Evolutionary conservation across 2,888 invertebrate genomes (phyloP), one percentile per base, ranked within the genome.

Genomic region (Megaustenia siamemsis): DNA sequence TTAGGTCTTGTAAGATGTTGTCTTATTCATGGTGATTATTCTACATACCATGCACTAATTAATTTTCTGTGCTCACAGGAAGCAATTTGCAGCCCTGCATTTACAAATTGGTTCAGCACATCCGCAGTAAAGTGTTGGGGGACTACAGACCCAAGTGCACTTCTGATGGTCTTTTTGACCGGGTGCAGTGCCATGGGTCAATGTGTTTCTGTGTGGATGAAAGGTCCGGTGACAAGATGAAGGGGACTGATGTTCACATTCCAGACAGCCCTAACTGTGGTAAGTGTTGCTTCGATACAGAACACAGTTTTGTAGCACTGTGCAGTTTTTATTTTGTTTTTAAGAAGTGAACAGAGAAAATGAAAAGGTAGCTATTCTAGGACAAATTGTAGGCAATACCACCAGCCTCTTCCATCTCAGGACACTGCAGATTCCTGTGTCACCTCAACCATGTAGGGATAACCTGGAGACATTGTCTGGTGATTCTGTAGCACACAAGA

Each of bases 141-240:
- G 82, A 83, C 12, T 90, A 86, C 86, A 86, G 87, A 32, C 91
- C 92, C 12, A 82, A 66, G 1, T 92, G 92, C 87, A 88, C 90
- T 1, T n/a, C 86, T 15, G 86, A 87, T 24, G 92, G 92, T 66
- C 88, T 89, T 35, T 92, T 88, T 83, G 89, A 91, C 79, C 73
- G 87, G 6, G 79, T 89, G 6, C 92, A 92, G 87, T 92, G 92
- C 86, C 88, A 87, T 8, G 91, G 88, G 0, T 83, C 86, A 18
- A 87, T 88, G 45, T 92, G 92, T 73, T 92, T 90, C 90, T 92
- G 92, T 87, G 91, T 90, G 0, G 90, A 92, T 81, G 71, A 76
- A 38, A 53, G 38, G 32, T 53, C 77, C 0, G 92, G 92, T 18
- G 82, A 84, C 35, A 88, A 89, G 53, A 83, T 87, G n/a, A 43